Percentiles rank a stretch among this genome's conserved stretches.
phyloP scores from a whole-genome alignment of 2,113 vertebrate genomes.

The Heloderma charlesbogerti region DNA sequence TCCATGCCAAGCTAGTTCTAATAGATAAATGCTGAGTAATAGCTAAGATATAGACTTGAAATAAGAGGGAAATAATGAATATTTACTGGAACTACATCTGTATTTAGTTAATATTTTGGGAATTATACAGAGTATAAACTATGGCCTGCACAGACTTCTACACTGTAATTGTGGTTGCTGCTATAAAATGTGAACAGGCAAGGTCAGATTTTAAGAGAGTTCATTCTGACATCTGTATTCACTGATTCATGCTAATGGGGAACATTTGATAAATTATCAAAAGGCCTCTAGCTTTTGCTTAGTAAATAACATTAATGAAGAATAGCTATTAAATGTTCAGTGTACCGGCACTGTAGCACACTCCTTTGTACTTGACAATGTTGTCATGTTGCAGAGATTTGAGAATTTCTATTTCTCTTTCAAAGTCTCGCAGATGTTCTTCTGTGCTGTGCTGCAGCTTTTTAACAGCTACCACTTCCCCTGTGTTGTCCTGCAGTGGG shows the following conservation, averaged over 20 bases:
- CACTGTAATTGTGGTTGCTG: neutral
- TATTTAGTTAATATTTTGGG: neutral
- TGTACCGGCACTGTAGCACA: conserved; percentile 96
- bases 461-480: conserved; percentile 97
- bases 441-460: conserved; percentile 97
- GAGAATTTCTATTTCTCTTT: conserved; percentile 97
- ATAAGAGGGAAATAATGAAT: neutral
- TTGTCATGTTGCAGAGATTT: conserved; percentile 98
- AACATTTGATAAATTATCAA: neutral
- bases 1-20: neutral
- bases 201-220: neutral
- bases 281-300: neutral
- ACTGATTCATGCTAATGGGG: neutral
- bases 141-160: neutral
- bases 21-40: neutral
- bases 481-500: conserved; percentile 95
- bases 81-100: neutral
- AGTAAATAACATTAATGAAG: neutral
- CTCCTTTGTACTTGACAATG: conserved; percentile 98
- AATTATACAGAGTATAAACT: neutral
- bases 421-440: conserved; percentile 94
- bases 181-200: neutral
- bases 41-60: conserved; percentile 6
- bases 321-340: conserved; percentile 17
- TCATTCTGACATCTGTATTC: neutral